Percentiles rank a stretch among this genome's conserved stretches.
These are phyloP conservation scores for Cirrhinus molitorella DNA, from an alignment of 2,797 vertebrate genomes.

Conservation along the genomic window DNA sequence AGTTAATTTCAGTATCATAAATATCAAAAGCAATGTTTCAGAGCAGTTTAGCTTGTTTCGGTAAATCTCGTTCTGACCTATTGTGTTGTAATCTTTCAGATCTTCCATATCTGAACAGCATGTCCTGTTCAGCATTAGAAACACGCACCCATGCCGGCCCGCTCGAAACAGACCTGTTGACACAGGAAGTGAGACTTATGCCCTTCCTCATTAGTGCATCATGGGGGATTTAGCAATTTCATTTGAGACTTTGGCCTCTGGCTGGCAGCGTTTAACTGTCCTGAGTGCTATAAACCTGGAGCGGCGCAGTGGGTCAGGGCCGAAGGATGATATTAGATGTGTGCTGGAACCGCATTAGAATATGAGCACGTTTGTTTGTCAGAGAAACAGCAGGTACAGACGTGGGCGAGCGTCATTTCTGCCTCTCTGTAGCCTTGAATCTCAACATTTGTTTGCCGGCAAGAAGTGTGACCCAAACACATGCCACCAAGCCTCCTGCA, in stretches of 20 bases:
- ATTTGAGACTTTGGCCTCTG: not conserved
- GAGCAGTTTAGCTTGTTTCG: not conserved
- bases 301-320: not conserved
- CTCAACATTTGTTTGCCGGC: not conserved
- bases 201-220: slow-evolving; percentile 41
- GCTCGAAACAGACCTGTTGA: slow-evolving; percentile 5
- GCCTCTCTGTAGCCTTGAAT: not conserved
- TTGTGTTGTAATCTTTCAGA: slow-evolving; percentile 20
- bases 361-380: not conserved
- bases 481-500: not conserved
- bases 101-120: slow-evolving; percentile 18
- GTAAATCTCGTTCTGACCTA: not conserved
- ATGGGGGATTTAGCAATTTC: not conserved
- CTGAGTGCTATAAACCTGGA: not conserved
- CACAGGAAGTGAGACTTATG: slow-evolving; percentile 24
- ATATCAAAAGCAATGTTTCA: not conserved
- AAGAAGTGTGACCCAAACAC: not conserved
- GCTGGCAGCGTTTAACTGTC: not conserved
- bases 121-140: slow-evolving; percentile 14
- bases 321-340: too few relatives aligned
- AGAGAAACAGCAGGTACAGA: not conserved
- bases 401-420: not conserved
- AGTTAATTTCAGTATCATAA: not conserved
- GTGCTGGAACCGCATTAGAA: not conserved
- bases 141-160: not conserved